Conservation (phyloP, 2,113 vertebrate genomes). For the Euleptes europaea region DNA sequence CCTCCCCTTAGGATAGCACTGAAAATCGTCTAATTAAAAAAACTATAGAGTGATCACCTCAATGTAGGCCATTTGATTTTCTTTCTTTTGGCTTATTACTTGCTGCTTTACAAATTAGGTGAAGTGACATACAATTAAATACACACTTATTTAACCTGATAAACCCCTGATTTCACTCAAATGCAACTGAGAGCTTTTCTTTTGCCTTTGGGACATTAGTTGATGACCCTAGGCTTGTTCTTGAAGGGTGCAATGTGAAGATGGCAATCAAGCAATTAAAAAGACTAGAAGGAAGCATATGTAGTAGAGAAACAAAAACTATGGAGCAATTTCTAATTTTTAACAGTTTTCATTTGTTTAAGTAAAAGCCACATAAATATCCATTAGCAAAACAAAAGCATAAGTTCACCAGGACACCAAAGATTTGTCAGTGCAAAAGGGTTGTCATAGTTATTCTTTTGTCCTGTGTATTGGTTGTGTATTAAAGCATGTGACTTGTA, state of each 20-base stretch:
- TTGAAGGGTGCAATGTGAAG: neutral
- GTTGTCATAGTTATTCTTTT: slow-evolving; percentile 32
- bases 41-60: too few species aligned
- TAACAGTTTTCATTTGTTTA: slow-evolving; percentile 45
- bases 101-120: neutral
- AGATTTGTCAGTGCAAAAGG: slow-evolving; percentile 52
- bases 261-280: neutral
- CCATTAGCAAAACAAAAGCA: slow-evolving; percentile 45
- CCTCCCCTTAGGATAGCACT: too few species aligned
- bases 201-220: slow-evolving; percentile 48
- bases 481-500: slow-evolving; percentile 39
- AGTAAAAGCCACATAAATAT: slow-evolving; percentile 32
- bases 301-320: neutral
- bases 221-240: slow-evolving; percentile 43
- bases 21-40: too few species aligned
- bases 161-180: slow-evolving; percentile 21
- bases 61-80: too few species aligned
- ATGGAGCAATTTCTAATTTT: slow-evolving; percentile 14
- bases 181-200: slow-evolving; percentile 29
- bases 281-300: slow-evolving; percentile 21
- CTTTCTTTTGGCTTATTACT: neutral
- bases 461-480: slow-evolving; percentile 45
- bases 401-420: neutral
- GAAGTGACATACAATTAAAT: neutral
- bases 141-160: slow-evolving; percentile 36